These are phyloP conservation scores for Stichopus horrens DNA, from an alignment of 53 echinoderm and acorn worm species.

Conservation along the genomic window DNA sequence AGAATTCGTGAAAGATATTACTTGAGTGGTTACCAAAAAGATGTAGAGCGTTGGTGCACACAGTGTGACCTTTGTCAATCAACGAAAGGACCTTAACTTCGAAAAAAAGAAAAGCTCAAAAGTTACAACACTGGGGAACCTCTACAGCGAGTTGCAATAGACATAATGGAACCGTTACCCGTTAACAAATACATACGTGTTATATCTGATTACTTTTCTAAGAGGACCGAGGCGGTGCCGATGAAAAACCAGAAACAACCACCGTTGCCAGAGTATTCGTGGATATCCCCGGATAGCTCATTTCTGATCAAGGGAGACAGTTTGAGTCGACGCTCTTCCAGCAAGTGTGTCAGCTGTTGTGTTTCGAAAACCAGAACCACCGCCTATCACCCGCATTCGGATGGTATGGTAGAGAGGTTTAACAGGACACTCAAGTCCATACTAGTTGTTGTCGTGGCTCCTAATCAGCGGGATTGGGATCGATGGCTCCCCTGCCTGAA, in stretches of 20 bases:
- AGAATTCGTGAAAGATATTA: no score
- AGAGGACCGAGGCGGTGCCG: constrained; percentile 50
- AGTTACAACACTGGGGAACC: no score
- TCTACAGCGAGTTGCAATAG: no score
- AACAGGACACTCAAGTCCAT: constrained; percentile 48
- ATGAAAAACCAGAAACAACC: constrained; percentile 1
- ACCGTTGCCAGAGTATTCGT: constrained; percentile 48
- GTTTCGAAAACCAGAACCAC: constrained; percentile 49
- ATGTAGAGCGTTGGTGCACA: no score
- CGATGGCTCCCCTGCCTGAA: constrained; percentile 34
- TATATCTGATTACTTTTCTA: no score
- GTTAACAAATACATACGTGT: no score
- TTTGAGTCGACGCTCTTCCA: constrained; percentile 47
- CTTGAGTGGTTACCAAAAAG: no score
- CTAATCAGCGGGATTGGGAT: constrained; percentile 54
- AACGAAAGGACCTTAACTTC: background rate
- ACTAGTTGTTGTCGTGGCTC: constrained; percentile 27
- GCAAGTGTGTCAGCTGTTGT: constrained; percentile 36
- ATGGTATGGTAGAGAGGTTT: constrained; percentile 50
- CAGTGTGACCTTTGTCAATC: no score
- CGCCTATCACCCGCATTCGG: constrained; percentile 50
- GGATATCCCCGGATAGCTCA: constrained; percentile 22
- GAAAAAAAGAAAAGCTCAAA: no score
- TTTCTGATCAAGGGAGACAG: constrained; percentile 51
- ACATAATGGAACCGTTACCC: no score